Conservation (phyloP, 2,888 invertebrate species). For the Amiota mariae region DNA sequence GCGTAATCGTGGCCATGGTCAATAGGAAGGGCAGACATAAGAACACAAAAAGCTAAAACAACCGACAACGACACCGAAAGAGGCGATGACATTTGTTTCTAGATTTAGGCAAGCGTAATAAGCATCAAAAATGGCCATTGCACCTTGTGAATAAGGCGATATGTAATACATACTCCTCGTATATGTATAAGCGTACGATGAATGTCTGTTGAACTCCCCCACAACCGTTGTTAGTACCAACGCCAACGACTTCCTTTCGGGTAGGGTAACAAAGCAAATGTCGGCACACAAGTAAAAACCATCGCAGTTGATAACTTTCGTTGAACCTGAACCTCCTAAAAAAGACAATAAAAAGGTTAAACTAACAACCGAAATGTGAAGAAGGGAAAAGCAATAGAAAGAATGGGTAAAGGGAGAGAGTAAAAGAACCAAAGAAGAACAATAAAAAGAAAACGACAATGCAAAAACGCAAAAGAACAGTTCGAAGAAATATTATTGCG, state of each 20-base stretch:
- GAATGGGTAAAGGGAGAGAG: too few species aligned
- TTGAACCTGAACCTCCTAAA: neutral
- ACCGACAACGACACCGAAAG: too few species aligned
- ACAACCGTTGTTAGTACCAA: neutral
- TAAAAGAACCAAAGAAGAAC: too few species aligned
- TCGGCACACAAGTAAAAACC: neutral
- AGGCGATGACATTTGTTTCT: neutral
- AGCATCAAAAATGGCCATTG: conserved; percentile 10
- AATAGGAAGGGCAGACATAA: too few species aligned
- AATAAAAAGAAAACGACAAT: neutral
- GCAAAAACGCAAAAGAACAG: neutral
- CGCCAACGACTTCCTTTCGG: conserved; percentile 9
- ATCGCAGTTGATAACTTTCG: conserved; percentile 12
- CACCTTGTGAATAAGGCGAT: conserved; percentile 9
- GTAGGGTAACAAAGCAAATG: neutral
- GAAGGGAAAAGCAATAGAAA: too few species aligned
- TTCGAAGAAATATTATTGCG: conserved; percentile 24
- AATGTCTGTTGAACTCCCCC: conserved; percentile 26
- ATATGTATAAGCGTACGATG: neutral
- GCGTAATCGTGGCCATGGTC: conserved; percentile 11
- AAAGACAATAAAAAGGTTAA: conserved; percentile 11
- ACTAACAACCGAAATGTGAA: neutral
- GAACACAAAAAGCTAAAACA: too few species aligned
- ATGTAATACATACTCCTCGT: neutral
- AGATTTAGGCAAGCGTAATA: neutral